phyloP scores from a whole-genome alignment of 2,888 invertebrate species.

The Drosophila mimica region DNA sequence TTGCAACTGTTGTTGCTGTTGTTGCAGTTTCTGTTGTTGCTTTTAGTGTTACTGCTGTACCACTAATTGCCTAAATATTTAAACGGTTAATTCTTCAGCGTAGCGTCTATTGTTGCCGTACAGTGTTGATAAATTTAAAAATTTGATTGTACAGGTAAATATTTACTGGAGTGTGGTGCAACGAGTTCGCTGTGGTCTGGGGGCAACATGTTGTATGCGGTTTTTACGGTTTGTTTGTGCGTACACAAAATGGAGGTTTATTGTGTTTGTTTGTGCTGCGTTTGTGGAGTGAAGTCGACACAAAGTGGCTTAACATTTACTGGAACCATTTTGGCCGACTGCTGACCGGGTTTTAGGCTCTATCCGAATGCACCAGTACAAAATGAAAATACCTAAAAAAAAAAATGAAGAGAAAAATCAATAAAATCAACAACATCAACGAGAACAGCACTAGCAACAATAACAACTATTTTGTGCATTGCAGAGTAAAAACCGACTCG shows the following conservation, averaged over 20 bases:
- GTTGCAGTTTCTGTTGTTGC: constrained; percentile 9
- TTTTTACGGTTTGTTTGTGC: constrained; percentile 74
- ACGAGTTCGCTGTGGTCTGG: background rate
- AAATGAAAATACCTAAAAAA: constrained; percentile 16
- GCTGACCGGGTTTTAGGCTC: constrained; percentile 64
- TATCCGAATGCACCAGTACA: constrained; percentile 52
- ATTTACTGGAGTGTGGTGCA: constrained; percentile 43
- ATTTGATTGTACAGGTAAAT: constrained; percentile 75
- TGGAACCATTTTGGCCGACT: constrained; percentile 38
- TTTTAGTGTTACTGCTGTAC: constrained; percentile 14
- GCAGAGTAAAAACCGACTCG: constrained; percentile 54
- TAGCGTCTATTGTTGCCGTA: constrained; percentile 22
- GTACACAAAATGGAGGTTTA: constrained; percentile 48
- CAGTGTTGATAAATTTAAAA: constrained; percentile 65
- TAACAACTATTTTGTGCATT: constrained; percentile 55
- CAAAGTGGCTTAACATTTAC: constrained; percentile 74
- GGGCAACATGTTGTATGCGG: constrained; percentile 60
- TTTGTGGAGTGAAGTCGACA: constrained; percentile 33
- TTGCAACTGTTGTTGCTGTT: constrained; percentile 3
- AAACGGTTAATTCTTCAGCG: constrained; percentile 65
- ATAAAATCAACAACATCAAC: constrained; percentile 66
- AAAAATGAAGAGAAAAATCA: constrained; percentile 56
- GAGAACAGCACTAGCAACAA: constrained; percentile 5
- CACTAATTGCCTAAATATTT: constrained; percentile 79
- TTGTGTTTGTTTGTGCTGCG: constrained; percentile 39